Base-by-base conservation (phyloP, 1,140 invertebrate species). In the Zaprionus taronus region DNA sequence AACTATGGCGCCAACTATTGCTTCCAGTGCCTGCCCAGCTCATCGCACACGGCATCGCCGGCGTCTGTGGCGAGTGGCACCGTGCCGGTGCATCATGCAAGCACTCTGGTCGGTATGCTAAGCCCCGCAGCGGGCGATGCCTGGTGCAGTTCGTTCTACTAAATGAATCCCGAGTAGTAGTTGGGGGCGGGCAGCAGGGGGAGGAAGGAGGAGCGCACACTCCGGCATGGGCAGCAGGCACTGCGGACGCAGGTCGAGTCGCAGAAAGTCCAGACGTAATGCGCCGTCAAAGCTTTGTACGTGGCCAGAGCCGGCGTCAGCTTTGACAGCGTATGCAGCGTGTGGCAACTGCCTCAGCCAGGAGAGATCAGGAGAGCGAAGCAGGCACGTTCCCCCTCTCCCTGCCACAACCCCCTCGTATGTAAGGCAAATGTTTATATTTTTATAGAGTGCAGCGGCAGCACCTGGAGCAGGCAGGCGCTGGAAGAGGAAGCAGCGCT, bases 1-100 rank as follows among this genome's bases (percentile, higher is more conserved):
- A 98, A 98, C 83, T 93, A 93, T 62, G 97, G 97, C 15, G 93
- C 93, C 20, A 98, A 99, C 93, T 99, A 98, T 92, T 95, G 95
- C 87, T 97, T 97, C 91, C 96, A 97, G 91, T 97, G 96, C 91
- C 92, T 97, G 77, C 95, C 96, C n/a, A 85, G 78, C 58, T 89
- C 92, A 63, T 81, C 70, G 41, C 81, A 84, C 56, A 78, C 73
- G 68, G 77, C 80, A 82, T 91, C 86, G 77, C 64, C 86, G 20
- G 56, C 86, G 83, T 72, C 86, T 68, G 80, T 85, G 80, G 85
- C 47, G 79, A 82, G 51, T 89, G 71, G 86, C 86, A 51, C 73
- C 80, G 81, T 87, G 20, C 58, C 74, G 41, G 49, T 77, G 38
- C 77, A 76, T 47, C 80, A 81, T 67, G 57, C 38, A 20, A 81